These are phyloP conservation scores for Xenopus petersii DNA, from an alignment of 2,797 vertebrate genomes.

Conservation along the genomic window DNA sequence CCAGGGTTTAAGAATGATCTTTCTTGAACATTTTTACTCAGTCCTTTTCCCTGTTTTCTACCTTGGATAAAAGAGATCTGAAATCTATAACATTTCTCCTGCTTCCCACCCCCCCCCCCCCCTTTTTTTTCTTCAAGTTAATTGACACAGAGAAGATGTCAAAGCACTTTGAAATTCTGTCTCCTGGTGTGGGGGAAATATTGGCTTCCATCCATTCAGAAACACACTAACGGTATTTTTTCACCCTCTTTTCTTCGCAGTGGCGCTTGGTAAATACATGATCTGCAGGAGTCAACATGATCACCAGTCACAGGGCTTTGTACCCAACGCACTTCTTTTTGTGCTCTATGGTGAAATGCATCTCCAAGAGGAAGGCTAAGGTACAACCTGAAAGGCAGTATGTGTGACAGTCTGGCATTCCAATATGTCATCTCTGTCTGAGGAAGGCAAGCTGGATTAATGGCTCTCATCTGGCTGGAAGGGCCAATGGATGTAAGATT, in stretches of 20 bases:
- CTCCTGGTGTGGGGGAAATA: not conserved
- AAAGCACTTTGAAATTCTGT: slow-evolving; percentile 1
- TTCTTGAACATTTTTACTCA: not conserved
- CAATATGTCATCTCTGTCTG: not conserved
- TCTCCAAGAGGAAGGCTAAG: slow-evolving; percentile 11
- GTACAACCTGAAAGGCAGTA: not conserved
- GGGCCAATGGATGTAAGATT: slow-evolving; percentile 14
- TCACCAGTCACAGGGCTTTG: not conserved
- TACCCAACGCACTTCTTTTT: not conserved
- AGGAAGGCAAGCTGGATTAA: not conserved
- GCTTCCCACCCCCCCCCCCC: not conserved
- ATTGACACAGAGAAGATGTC: not conserved
- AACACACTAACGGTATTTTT: not conserved
- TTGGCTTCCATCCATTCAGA: too few species aligned
- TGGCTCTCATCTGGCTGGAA: slow-evolving; percentile 12
- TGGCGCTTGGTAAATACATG: not conserved
- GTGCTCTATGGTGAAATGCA: slow-evolving; percentile 16
- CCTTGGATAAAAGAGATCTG: not conserved
- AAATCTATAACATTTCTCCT: slow-evolving; percentile 3
- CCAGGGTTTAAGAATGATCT: not conserved
- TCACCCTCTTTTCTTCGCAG: not conserved
- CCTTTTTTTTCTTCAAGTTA: not conserved
- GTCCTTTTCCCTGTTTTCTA: not conserved
- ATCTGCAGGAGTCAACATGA: slow-evolving; percentile 13
- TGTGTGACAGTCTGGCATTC: too few species aligned